Percentiles rank a stretch among this genome's conserved stretches.
phyloP scores from a whole-genome alignment of 2,113 vertebrate genomes.

The Periophthalmodon schlosseri region DNA sequence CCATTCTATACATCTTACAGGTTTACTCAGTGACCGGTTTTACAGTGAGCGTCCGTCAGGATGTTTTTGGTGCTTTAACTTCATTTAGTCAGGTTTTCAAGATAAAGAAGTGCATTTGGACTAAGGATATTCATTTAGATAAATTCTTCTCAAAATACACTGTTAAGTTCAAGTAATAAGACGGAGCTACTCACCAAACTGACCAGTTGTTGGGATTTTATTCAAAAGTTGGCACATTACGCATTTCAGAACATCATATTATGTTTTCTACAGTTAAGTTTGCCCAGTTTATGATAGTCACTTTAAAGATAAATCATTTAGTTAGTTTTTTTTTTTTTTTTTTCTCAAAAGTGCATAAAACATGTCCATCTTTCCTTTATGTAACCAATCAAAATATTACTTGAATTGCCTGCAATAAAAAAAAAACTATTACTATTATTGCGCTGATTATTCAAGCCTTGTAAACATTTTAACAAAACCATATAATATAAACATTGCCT shows the following conservation, averaged over 20 bases:
- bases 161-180: neutral
- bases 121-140: conserved; percentile 31
- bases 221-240: neutral
- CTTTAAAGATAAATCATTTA: neutral
- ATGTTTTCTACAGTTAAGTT: neutral
- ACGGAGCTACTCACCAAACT: neutral
- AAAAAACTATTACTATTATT: conserved; percentile 11
- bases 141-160: conserved; percentile 29
- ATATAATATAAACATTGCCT: neutral
- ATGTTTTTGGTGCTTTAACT: conserved; percentile 51
- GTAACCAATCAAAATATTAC: conserved; percentile 30
- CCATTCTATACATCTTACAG: conserved; percentile 34
- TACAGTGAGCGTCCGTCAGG: conserved; percentile 31
- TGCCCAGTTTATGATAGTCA: neutral
- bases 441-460: neutral
- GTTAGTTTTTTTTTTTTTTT: neutral
- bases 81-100: conserved; percentile 32
- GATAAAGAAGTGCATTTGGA: neutral
- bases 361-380: conserved; percentile 18
- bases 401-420: conserved; percentile 35
- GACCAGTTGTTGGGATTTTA: neutral
- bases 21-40: conserved; percentile 29
- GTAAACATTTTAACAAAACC: neutral
- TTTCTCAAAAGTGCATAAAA: neutral
- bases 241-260: neutral